Percentiles rank a stretch among this genome's conserved stretches.
Evolutionary conservation across 2,888 invertebrate genomes (phyloP).

Genomic region (Ctena decussata): DNA sequence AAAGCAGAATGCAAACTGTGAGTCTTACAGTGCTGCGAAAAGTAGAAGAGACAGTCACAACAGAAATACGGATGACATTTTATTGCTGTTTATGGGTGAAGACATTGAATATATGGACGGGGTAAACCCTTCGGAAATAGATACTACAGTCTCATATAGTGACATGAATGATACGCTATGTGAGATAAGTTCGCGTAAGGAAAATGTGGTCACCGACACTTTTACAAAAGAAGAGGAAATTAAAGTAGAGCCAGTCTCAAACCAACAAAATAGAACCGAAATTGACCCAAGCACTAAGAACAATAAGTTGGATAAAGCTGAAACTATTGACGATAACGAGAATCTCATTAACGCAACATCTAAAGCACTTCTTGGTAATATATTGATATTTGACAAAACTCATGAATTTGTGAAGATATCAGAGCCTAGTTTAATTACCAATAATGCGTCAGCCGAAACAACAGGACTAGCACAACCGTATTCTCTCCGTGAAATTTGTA

Average conservation of each 20-base stretch:
- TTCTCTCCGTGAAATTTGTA: neutral
- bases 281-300: too few species aligned
- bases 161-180: neutral
- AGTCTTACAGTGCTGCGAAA: neutral
- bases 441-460: too few species aligned
- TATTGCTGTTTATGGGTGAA: neutral
- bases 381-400: too few species aligned
- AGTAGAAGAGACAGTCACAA: neutral
- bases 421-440: too few species aligned
- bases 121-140: neutral
- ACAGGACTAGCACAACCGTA: neutral
- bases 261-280: too few species aligned
- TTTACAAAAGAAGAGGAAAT: neutral
- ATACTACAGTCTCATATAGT: neutral
- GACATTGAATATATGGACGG: constrained; percentile 8
- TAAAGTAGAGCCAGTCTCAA: too few species aligned
- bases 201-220: neutral
- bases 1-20: neutral
- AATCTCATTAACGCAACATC: too few species aligned
- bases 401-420: too few species aligned
- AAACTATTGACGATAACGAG: too few species aligned
- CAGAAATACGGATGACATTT: too few species aligned
- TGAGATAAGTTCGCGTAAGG: neutral
- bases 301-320: too few species aligned
- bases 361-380: too few species aligned